Base-by-base conservation (phyloP, 2,797 vertebrate species). In the Sylvia borin region DNA sequence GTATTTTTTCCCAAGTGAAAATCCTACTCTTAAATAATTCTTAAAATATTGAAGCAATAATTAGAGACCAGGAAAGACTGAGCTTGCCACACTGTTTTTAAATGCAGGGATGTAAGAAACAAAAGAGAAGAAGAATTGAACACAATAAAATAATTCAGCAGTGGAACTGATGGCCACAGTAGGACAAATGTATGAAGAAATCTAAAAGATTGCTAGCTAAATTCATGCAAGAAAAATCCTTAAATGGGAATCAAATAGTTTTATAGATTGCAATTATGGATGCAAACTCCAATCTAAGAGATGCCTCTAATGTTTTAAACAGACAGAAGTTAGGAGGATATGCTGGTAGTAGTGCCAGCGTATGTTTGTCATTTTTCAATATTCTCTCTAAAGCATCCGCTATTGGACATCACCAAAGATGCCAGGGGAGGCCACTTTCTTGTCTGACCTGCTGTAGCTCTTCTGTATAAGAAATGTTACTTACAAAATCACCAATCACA, bases 11-110 rank as follows among this genome's bases (percentile, higher is more conserved):
- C 48, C 25, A 74, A 74, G 57, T 0, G 14, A 71, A 95, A 85
- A 71, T 48, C 47, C 13, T 7, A 18, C 36, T 92, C 32, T 81
- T 65, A 88, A 74, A 61, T 80, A 74, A 58, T 81, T 85, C 53
- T 85, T 83, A 50, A 83, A 91, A 85, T 80, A 89, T 7, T 61
- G 75, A 76, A 93, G 61, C 34, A 83, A 67, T 90, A 96, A 71
- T 82, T 77, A 68, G 27, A 88, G 48, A 71, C 34, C 8, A 67
- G 64, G 60, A 93, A 61, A 60, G 19, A 82, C 2, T 0, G 1
- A 77, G 11, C 47, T 92, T 87, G 72, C n/a, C 72, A 64, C 27
- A 16, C 8, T 65, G 43, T 65, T 87, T 93, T 85, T 55, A 90
- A 83, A 92, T 21, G 25, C 61, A 79, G 22, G 13, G 34, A 65